Evolutionary conservation across 2,113 vertebrate species (phyloP).

Genomic region (Atlantisia rogersi): DNA sequence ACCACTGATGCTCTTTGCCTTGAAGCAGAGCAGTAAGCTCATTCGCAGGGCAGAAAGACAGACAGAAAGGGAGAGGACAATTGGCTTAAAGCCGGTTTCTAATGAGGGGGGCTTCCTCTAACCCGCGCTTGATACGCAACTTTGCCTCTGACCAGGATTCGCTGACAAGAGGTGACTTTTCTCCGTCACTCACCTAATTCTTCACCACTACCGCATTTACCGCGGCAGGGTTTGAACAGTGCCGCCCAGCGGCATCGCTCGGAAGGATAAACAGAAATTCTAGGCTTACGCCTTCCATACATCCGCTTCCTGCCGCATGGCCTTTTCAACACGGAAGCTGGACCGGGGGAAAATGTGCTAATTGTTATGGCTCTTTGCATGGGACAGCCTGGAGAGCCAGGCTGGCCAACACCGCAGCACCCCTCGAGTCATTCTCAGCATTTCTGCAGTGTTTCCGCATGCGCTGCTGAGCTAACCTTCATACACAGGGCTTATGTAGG

Average conservation of each 20-base stretch:
- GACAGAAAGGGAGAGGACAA: background rate
- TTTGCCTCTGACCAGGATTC: slow-evolving; percentile 7
- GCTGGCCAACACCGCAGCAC: background rate
- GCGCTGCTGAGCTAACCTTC: background rate
- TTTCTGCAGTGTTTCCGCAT: accelerated
- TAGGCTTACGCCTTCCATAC: background rate
- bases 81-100: background rate
- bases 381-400: background rate
- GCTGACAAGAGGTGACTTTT: background rate
- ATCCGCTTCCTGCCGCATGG: accelerated
- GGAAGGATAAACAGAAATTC: background rate
- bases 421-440: background rate
- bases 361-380: background rate
- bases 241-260: background rate
- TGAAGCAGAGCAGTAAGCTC: background rate
- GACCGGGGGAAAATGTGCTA: accelerated
- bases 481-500: accelerated
- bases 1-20: background rate
- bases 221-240: background rate
- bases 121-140: background rate
- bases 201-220: background rate
- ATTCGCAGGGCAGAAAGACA: background rate
- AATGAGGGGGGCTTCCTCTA: slow-evolving; percentile 6
- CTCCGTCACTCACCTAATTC: background rate
- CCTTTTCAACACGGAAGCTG: background rate